These are phyloP conservation scores for Dromococcyx pavoninus DNA, from an alignment of 2,797 vertebrate species.

Conservation along the genomic window DNA sequence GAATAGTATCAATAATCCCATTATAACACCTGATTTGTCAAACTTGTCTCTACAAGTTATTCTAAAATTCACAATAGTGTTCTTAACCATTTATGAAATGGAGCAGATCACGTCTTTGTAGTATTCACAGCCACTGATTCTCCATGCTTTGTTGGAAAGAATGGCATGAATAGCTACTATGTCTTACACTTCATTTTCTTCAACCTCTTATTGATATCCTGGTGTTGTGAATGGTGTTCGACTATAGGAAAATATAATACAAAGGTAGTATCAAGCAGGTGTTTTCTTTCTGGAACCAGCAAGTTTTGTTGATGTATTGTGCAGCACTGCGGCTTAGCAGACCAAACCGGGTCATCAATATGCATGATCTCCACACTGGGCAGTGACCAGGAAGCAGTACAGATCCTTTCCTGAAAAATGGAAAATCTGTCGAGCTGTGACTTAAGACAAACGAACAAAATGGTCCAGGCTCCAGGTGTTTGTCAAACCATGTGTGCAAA, in stretches of 20 bases:
- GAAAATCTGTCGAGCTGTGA: rapidly evolving
- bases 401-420: neutral
- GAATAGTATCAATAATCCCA: slow-evolving; percentile 58
- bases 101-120: slow-evolving; percentile 31
- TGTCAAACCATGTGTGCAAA: neutral
- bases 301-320: neutral
- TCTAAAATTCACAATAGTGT: slow-evolving; percentile 25
- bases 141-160: slow-evolving; percentile 42
- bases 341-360: neutral
- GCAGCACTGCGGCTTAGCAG: neutral
- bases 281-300: neutral
- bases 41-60: slow-evolving; percentile 53
- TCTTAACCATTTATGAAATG: slow-evolving; percentile 33
- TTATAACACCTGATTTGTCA: slow-evolving; percentile 61
- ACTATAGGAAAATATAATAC: neutral
- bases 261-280: slow-evolving; percentile 46
- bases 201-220: neutral
- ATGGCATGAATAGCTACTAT: slow-evolving; percentile 5
- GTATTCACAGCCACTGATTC: slow-evolving; percentile 13
- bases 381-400: rapidly evolving
- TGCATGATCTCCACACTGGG: neutral
- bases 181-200: neutral
- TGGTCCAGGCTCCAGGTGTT: neutral
- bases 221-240: neutral
- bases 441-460: neutral